Conservation (phyloP, 2,113 vertebrate species). For the Pogona vitticeps region DNA sequence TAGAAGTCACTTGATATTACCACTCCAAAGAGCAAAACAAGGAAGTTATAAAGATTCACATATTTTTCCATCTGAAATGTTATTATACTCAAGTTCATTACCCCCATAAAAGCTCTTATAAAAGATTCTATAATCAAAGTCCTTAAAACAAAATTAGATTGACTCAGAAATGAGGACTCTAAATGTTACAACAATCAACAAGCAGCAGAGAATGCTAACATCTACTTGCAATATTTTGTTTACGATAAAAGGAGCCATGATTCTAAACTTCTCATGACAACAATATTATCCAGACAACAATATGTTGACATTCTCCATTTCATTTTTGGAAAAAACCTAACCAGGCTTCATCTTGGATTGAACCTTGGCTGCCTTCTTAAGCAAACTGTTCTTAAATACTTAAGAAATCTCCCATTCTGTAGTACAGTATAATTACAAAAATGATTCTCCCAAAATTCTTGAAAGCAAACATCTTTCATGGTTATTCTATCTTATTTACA, state of each 20-base stretch:
- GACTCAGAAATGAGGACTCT: background rate
- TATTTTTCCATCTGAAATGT: background rate
- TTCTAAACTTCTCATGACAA: background rate
- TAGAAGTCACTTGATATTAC: background rate
- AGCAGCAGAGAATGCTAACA: background rate
- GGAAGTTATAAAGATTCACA: too few species aligned
- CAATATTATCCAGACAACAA: background rate
- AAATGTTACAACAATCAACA: background rate
- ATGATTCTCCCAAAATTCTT: background rate
- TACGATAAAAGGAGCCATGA: background rate
- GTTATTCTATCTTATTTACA: background rate
- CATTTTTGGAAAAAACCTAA: background rate
- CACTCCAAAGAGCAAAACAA: background rate
- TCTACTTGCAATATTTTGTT: background rate
- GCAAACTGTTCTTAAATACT: too few species aligned
- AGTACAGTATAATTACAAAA: background rate
- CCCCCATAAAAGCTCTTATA: background rate
- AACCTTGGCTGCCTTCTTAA: fast-evolving
- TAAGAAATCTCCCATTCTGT: background rate
- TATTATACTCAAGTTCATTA: background rate
- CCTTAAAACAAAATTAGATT: background rate
- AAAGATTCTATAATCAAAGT: background rate
- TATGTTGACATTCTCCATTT: background rate
- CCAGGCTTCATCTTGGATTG: fast-evolving
- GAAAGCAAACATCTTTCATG: background rate